Evolutionary conservation across 2,797 vertebrate species (phyloP).

Genomic region (Ara ararauna): DNA sequence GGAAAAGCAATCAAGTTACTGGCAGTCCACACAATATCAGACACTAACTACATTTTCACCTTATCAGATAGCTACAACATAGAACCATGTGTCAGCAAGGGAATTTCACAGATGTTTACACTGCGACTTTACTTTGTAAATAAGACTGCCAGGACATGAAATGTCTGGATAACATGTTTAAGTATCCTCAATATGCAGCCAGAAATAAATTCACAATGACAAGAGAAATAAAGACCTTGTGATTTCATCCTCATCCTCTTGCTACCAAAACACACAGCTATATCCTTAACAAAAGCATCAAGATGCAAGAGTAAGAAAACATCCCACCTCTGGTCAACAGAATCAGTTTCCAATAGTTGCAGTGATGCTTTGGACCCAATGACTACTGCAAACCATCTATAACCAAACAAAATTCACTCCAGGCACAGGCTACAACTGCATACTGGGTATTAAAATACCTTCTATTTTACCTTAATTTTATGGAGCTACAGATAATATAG

Average conservation of each 20-base stretch:
- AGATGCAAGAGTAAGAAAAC: neutral
- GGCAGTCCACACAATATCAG: neutral
- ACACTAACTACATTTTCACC: neutral
- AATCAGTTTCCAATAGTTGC: neutral
- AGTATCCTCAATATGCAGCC: neutral
- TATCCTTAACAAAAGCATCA: neutral
- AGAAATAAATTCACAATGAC: neutral
- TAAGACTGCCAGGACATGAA: neutral
- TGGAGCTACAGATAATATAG: neutral
- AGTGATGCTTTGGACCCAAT: neutral
- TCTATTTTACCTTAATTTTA: neutral
- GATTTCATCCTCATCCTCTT: neutral
- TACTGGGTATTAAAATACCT: neutral
- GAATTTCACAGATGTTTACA: neutral
- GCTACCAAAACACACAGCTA: neutral
- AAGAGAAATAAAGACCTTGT: neutral
- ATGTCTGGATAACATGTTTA: neutral
- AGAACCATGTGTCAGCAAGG: neutral
- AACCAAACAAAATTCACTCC: neutral
- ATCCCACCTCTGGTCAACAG: neutral
- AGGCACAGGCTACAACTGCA: neutral
- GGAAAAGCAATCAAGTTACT: neutral
- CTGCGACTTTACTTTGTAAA: neutral
- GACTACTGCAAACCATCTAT: neutral
- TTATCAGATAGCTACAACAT: neutral